Evolutionary conservation across 1,140 invertebrate genomes (phyloP), one percentile per base, ranked within the genome.

Genomic region (Polyergus mexicanus): DNA sequence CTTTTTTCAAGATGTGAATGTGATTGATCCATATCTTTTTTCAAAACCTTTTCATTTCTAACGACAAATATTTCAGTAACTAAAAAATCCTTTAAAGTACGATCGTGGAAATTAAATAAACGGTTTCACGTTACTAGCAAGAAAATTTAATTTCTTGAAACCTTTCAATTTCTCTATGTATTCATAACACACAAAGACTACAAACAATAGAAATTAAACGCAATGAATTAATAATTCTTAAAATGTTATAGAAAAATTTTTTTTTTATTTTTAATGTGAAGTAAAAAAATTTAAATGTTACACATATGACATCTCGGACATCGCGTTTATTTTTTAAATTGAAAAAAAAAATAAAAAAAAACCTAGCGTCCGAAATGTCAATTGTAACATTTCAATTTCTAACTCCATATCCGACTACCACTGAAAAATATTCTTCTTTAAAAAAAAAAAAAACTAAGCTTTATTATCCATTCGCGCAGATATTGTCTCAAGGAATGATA

Each of bases 401-500:
- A 72, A 81, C 38, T 72, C 16, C 19, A 58, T 19, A 16, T 58
- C 38, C 16, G 38, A 80, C 13, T 16, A n/a, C 25, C 41, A 78
- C 38, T 35, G 32, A 66, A 66, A 81, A 81, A 81, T 51, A 51
- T 81, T 60, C 22, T 41, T 69, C 35, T 28, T 10, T 1, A 28
- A 28, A 28, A 28, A 25, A 44, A 71, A 68, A 41, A 72, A 41
- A 56, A 28, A 35, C 19, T 65, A 63, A 77, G 16, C 19, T 81
- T 71, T 71, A 22, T 81, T 58, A 81, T 71, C 22, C 60, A 62
- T 60, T 16, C 3, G 47, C n/a, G 65, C 44, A 38, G 41, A 72
- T 81, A 72, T 38, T 81, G 51, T 81, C 66, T 71, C 35, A 22
- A 58, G 51, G 11, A 72, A 72, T 81, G 78, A 81, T 60, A 81